Base-by-base conservation (phyloP, 1,140 invertebrate species). In the Drosophila arawakana region DNA sequence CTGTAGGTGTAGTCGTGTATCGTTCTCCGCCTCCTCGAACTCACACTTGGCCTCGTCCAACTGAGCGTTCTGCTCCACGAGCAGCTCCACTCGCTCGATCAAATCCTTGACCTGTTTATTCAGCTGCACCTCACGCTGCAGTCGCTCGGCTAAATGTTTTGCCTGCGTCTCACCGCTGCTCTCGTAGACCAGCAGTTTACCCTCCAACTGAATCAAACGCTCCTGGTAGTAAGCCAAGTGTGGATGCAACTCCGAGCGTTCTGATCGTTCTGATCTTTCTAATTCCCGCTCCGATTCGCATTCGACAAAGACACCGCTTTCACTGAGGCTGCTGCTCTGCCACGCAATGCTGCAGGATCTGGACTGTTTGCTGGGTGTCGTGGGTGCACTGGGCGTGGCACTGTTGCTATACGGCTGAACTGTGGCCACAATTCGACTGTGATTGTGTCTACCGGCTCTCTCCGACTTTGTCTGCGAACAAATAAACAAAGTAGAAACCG, bases 11-110 rank as follows among this genome's bases (percentile, higher is more conserved):
- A 95, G 91, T 59, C 95, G 93, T 15, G 94, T 95, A 77, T 95
- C 95, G 92, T 95, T 95, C 91, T 95, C 95, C 41, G 95, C 95
- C 88, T 95, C 95, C 89, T 95, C 95, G 43, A 95, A 92, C 92
- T 95, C 95, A 83, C 94, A 94, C 83, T 94, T 94, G 76, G 95
- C 94, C 73, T 95, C 95, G 80, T 95, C 94, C 73, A 95, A 81
- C 73, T 93, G 90, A 25, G 93, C 92, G 92, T 95, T 95, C 75
- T 95, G 94, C 8, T 94, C 93, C 74, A 93, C 91, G 58, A 95
- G 92, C 71, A 93, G 91, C 65, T 92, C 88, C 15, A 95, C 92
- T 49, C 95, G 93, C 52, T 93, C 92, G 80, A 93, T 93, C 39
- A 95, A 85, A 52, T 94, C 93, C 92, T 94, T 92, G 2, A 94